Evolutionary conservation across 1,140 invertebrate species (phyloP).

Genomic region (Drosophila baimaii): DNA sequence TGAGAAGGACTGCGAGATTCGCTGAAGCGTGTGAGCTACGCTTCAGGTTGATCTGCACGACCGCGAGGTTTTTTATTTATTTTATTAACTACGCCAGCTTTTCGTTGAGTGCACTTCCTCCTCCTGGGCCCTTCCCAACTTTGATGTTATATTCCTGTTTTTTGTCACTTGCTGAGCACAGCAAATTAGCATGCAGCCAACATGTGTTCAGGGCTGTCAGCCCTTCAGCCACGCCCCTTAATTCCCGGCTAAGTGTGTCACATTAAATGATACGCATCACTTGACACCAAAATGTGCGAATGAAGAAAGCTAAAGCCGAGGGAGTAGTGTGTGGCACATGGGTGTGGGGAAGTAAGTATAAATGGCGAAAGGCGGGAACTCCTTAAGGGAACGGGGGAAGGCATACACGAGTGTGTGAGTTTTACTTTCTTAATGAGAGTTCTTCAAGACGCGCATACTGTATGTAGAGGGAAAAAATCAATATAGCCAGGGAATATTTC

Average conservation of each 20-base stretch:
- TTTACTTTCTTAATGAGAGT: constrained; percentile 51
- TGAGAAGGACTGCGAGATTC: too few species aligned
- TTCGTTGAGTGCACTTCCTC: neutral
- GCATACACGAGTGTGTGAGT: neutral
- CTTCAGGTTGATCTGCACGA: too few species aligned
- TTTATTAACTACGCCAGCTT: neutral
- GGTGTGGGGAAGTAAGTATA: neutral
- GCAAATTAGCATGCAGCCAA: constrained; percentile 75
- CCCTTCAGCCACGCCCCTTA: constrained; percentile 10
- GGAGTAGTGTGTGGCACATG: constrained; percentile 1
- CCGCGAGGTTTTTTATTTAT: too few species aligned
- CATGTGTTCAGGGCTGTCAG: constrained; percentile 72
- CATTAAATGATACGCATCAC: constrained; percentile 82
- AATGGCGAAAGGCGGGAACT: neutral
- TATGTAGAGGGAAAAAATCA: constrained; percentile 32
- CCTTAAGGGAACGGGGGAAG: too few species aligned
- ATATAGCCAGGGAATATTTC: constrained; percentile 17
- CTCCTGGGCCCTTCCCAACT: neutral
- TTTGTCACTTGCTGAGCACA: constrained; percentile 62
- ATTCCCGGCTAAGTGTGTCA: constrained; percentile 62
- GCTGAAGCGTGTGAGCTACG: too few species aligned
- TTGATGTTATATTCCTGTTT: constrained; percentile 24
- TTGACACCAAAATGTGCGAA: constrained; percentile 75
- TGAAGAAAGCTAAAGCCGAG: constrained; percentile 18
- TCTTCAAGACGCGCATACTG: neutral